Conservation (phyloP, 53 echinoderm and acorn worm genomes). For the Mesocentrotus franciscanus region DNA sequence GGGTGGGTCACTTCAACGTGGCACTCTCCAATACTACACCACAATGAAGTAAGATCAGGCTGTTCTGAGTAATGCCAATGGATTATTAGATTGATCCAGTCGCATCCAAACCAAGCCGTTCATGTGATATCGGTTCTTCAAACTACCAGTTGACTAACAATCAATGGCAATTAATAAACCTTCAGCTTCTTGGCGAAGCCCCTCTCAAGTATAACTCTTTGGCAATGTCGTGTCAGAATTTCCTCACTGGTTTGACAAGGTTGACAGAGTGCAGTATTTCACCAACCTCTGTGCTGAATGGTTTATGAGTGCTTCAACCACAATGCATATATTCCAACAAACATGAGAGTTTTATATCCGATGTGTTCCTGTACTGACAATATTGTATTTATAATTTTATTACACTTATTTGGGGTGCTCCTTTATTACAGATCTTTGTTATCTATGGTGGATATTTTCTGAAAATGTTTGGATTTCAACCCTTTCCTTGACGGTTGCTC, state of each 20-base stretch:
- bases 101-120: background rate
- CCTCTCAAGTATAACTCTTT: background rate
- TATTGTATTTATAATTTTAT: background rate
- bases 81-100: conserved; percentile 15
- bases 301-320: background rate
- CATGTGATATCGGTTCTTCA: background rate
- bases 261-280: background rate
- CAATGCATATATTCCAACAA: background rate
- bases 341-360: background rate
- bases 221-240: background rate
- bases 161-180: background rate
- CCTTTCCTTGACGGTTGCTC: background rate
- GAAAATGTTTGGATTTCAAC: background rate
- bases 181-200: background rate
- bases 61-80: background rate
- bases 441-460: background rate
- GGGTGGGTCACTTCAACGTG: background rate
- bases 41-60: background rate
- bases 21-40: background rate
- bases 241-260: conserved; percentile 39
- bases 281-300: background rate
- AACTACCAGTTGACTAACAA: background rate
- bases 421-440: background rate
- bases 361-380: background rate
- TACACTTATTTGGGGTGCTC: background rate